Evolutionary conservation across 37 sponge, comb jelly and placozoan genomes (phyloP).

Genomic region (Tethya wilhelma): DNA sequence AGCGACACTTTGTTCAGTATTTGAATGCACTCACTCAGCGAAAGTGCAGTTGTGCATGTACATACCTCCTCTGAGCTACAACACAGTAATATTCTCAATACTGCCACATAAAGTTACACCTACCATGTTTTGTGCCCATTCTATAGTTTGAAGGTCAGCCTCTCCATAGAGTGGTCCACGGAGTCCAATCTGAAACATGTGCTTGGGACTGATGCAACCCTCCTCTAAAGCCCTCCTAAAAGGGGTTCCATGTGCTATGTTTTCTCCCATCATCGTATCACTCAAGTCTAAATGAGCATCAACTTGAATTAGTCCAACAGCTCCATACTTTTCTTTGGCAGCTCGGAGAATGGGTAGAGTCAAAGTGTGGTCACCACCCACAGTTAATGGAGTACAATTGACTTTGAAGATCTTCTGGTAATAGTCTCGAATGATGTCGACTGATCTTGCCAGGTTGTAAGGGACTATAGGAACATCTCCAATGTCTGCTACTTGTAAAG

Average conservation of each 20-base stretch:
- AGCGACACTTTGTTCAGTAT: too few relatives aligned
- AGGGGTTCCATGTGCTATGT: slow-evolving; percentile 73
- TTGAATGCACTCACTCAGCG: too few relatives aligned
- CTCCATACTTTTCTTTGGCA: slow-evolving; percentile 50
- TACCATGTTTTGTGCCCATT: slow-evolving; percentile 63
- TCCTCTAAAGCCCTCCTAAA: slow-evolving; percentile 78
- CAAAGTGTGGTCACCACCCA: slow-evolving; percentile 84
- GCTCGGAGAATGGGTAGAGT: slow-evolving; percentile 71
- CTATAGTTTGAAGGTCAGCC: slow-evolving; percentile 7
- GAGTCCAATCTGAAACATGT: slow-evolving; percentile 73
- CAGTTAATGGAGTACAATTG: slow-evolving; percentile 50
- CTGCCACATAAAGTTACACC: too few relatives aligned
- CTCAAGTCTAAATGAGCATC: slow-evolving; percentile 76
- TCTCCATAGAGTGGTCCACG: slow-evolving; percentile 30
- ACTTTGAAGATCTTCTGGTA: slow-evolving; percentile 40
- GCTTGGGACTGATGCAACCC: slow-evolving; percentile 49
- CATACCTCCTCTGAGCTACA: too few relatives aligned
- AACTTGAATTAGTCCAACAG: slow-evolving; percentile 72
- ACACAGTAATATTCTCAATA: too few relatives aligned
- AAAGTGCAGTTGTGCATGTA: too few relatives aligned
- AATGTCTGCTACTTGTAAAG: slow-evolving; percentile 74
- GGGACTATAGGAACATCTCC: slow-evolving; percentile 74
- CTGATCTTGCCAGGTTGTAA: slow-evolving; percentile 45
- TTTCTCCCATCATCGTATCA: slow-evolving; percentile 56
- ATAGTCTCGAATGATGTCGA: slow-evolving; percentile 49